A percentile compares a stretch with the other conserved stretches of the same genome.
Conservation (phyloP, 2,113 vertebrate species). For the Myrmophylax atrothorax region DNA sequence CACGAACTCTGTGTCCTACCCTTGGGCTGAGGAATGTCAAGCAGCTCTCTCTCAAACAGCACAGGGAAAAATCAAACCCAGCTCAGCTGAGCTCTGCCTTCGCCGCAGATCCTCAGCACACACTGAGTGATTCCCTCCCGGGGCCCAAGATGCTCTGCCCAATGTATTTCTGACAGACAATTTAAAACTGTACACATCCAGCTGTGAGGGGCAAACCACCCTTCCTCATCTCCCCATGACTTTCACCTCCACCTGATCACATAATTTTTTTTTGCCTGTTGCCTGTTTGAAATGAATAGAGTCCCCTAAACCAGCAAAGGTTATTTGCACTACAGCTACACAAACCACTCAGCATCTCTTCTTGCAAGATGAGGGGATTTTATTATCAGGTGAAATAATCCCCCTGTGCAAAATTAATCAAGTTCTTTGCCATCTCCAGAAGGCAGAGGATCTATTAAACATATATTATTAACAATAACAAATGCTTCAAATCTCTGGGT, state of each 20-base stretch:
- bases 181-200: background rate
- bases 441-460: conserved; percentile 19
- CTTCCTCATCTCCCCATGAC: background rate
- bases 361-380: background rate
- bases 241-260: background rate
- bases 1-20: background rate
- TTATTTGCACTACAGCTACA: background rate
- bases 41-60: background rate
- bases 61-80: background rate
- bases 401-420: conserved; percentile 1
- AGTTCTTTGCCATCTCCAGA: background rate
- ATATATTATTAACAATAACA: conserved; percentile 38
- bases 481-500: conserved; percentile 21
- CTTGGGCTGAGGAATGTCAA: background rate
- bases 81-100: background rate
- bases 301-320: background rate
- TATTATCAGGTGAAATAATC: conserved; percentile 25
- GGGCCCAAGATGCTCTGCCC: background rate
- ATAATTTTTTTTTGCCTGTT: background rate
- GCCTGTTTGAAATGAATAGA: background rate
- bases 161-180: background rate
- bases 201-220: background rate
- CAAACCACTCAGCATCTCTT: background rate
- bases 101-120: background rate
- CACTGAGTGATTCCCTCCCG: background rate